Percentiles rank a stretch among this genome's conserved stretches.
These are phyloP conservation scores for Hypotaenidia okinawae DNA, from an alignment of 2,797 vertebrate genomes.

Conservation along the genomic window DNA sequence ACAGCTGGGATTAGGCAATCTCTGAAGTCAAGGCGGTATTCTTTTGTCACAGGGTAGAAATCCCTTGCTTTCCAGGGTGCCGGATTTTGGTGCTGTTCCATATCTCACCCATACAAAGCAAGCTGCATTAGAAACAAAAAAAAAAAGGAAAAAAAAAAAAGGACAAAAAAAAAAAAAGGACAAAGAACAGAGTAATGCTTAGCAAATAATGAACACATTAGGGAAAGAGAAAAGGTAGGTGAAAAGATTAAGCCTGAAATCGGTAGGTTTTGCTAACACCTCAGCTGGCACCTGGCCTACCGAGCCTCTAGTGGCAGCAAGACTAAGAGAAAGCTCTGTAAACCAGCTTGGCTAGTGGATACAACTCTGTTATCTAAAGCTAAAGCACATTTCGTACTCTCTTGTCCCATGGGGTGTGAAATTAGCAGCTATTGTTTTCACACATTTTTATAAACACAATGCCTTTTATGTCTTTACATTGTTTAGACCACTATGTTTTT, in stretches of 20 bases:
- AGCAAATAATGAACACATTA: constrained; percentile 96
- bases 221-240: constrained; percentile 84
- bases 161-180: constrained; percentile 75
- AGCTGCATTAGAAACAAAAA: constrained; percentile 86
- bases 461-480: constrained; percentile 78
- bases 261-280: constrained; percentile 82
- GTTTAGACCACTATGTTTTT: constrained; percentile 68
- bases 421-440: constrained; percentile 84
- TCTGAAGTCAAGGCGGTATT: constrained; percentile 97
- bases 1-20: constrained; percentile 99
- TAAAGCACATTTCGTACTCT: constrained; percentile 74
- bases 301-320: constrained; percentile 75
- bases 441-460: constrained; percentile 80
- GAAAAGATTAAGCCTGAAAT: constrained; percentile 85
- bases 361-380: constrained; percentile 81
- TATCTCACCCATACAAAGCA: constrained; percentile 96
- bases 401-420: constrained; percentile 81
- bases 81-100: constrained; percentile 90
- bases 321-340: constrained; percentile 68
- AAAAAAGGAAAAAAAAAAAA: constrained; percentile 69
- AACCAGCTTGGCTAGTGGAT: constrained; percentile 72
- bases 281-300: constrained; percentile 80
- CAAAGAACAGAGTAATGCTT: constrained; percentile 88
- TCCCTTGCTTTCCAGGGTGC: constrained; percentile 91
- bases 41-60: constrained; percentile 95